Conservation (phyloP, 2,888 invertebrate species). For the Dascillus cervinus region DNA sequence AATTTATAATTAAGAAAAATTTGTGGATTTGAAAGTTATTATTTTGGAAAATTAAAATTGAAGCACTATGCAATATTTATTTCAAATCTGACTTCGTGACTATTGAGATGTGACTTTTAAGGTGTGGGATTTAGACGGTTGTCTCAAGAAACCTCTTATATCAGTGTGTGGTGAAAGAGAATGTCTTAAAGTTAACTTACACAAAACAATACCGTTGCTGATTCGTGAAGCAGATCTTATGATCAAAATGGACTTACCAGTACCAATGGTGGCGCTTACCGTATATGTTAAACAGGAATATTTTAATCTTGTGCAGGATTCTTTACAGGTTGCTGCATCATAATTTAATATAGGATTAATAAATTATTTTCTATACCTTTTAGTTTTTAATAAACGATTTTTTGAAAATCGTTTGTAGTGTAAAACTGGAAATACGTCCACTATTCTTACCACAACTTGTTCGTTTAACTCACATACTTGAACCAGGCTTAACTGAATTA, state of each 20-base stretch:
- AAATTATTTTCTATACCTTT: conserved; percentile 22
- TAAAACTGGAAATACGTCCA: conserved; percentile 83
- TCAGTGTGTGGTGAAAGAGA: conserved; percentile 55
- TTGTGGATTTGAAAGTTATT: conserved; percentile 11
- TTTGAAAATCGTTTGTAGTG: conserved; percentile 60
- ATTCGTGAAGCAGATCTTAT: conserved; percentile 81
- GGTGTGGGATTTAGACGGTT: conserved; percentile 59
- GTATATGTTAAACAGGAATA: conserved; percentile 70
- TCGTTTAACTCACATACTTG: conserved; percentile 70
- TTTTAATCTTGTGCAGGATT: conserved; percentile 68
- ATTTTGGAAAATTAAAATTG: conserved; percentile 24
- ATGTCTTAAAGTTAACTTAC: conserved; percentile 67
- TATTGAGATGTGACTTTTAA: conserved; percentile 26
- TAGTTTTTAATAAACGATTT: conserved; percentile 75
- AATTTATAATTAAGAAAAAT: too few species aligned
- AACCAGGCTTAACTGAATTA: conserved; percentile 71
- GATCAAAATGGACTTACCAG: conserved; percentile 71
- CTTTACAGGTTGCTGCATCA: conserved; percentile 69
- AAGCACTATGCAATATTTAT: too few species aligned
- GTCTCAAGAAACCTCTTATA: conserved; percentile 55
- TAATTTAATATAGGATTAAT: too few species aligned
- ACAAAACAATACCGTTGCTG: conserved; percentile 64
- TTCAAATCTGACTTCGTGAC: too few species aligned
- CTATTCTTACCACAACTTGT: conserved; percentile 83
- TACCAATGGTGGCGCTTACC: conserved; percentile 74